Base-by-base conservation (phyloP, 2,113 vertebrate genomes). In the Hyperopisus bebe region DNA sequence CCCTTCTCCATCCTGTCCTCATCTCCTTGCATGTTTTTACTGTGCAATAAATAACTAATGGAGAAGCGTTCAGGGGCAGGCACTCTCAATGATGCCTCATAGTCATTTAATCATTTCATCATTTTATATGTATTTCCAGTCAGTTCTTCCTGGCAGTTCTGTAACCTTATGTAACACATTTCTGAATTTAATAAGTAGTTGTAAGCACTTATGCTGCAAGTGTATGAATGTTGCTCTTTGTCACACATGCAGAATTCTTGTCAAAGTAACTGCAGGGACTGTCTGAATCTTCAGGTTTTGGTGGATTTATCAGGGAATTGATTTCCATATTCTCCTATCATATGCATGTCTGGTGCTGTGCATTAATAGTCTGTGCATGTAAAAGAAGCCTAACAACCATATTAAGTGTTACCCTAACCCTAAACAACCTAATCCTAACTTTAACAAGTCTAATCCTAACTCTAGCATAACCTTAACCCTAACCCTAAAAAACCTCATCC, bases 1-100 rank as follows among this genome's bases (percentile, higher is more conserved):
- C 74, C 35, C 31, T 80, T 42, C 74, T 80, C 74, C 35, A 80
- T 80, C 74, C 74, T 80, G 74, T 80, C 74, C 74, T 80, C 74
- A 80, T 42, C 74, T 42, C 74, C 74, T 39, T 77, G 70, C 70
- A 77, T 77, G 70, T 77, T 77, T 77, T 77, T 77, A 39, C 31
- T 77, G 2, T 77, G 70, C 70, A 13, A 77, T 77, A 77, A 77
- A 77, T 77, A 77, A 77, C 31, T 77, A 77, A 77, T 77, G 70
- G 35, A 39, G 31, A 77, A 77, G 70, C 2, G 2, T 42, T 80
- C 35, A 77, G 35, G 74, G 35, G 35, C 35, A 42, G 15, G 42
- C 35, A 80, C 15, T 15, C 74, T 80, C 74, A 80, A 7, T 80
- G 74, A 80, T 80, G 62, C 62, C 62, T 80, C 74, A 42, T 80